Evolutionary conservation across 2,113 vertebrate genomes (phyloP), one percentile per base, ranked within the genome.

Genomic region (Sander vitreus): DNA sequence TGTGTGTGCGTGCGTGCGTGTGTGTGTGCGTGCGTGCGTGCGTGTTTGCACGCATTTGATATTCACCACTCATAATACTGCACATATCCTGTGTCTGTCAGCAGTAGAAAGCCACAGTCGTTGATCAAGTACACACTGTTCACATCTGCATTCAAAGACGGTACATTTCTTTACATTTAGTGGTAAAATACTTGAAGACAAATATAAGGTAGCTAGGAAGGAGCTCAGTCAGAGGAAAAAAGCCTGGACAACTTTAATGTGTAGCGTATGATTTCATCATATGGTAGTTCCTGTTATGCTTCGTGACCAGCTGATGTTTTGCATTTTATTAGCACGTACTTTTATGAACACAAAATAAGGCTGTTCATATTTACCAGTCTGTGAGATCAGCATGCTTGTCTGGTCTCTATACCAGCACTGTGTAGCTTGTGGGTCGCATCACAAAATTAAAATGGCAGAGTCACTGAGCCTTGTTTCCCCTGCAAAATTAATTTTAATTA

Each of bases 381-480:
- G 53, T 70, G 68, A 53, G 13, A 77, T 67, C 64, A 79, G 62
- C 54, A 36, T 39, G 67, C 59, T 64, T 78, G 78, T 65, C 70
- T 76, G 70, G n/a, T 79, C 19, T 62, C 43, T n/a, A 15, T 54
- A 58, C 27, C 48, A 80, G 51, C 53, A 53, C 47, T 23, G 27
- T 76, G 30, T 45, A 62, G 70, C 73, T 55, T 72, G 36, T 78
- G 72, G 30, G 76, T 77, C 6, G 15, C 60, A 43, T 39, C 43
- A 36, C 47, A 62, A 77, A 89, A 75, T 67, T 13, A 78, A 72
- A 21, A 43, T 73, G 85, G 58, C 80, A 60, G 82, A 85, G 65
- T 78, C 83, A 59, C 21, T 58, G 72, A 88, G 78, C 68, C 75
- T 66, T 77, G 47, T 65, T 54, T n/a, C 1, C 9, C 43, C 13